phyloP scores from a whole-genome alignment of 2,888 invertebrate genomes.

The Autographa pulchrina region DNA sequence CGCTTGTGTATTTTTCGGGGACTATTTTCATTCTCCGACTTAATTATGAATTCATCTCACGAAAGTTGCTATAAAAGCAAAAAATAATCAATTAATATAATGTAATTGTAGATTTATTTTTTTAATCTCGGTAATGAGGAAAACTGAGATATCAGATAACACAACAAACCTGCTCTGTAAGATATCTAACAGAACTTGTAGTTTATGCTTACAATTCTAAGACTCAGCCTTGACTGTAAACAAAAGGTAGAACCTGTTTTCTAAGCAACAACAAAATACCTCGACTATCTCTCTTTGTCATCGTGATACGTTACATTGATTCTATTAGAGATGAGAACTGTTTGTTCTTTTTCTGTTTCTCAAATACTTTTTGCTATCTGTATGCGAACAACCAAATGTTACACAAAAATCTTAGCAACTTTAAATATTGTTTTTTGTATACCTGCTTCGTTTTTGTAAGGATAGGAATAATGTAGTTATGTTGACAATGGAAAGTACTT shows the following conservation, averaged over 20 bases:
- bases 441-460: neutral
- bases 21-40: too few species aligned
- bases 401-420: neutral
- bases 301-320: conserved; percentile 25
- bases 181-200: neutral
- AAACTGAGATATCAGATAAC: too few species aligned
- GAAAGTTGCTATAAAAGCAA: neutral
- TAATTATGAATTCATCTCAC: neutral
- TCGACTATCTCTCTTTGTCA: conserved; percentile 5
- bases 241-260: neutral
- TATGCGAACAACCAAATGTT: neutral
- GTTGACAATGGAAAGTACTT: neutral
- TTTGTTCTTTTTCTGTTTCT: neutral
- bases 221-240: neutral
- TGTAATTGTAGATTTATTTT: neutral
- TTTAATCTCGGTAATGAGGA: neutral
- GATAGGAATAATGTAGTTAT: neutral
- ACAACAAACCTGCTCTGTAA: neutral
- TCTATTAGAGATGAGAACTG: conserved; percentile 32
- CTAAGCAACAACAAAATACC: neutral
- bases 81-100: neutral
- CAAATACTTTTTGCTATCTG: neutral
- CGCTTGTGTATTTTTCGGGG: too few species aligned
- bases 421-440: neutral
- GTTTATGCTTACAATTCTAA: neutral